Base-by-base conservation (phyloP, 1,140 invertebrate genomes). In the Protaetia brevitarsis region DNA sequence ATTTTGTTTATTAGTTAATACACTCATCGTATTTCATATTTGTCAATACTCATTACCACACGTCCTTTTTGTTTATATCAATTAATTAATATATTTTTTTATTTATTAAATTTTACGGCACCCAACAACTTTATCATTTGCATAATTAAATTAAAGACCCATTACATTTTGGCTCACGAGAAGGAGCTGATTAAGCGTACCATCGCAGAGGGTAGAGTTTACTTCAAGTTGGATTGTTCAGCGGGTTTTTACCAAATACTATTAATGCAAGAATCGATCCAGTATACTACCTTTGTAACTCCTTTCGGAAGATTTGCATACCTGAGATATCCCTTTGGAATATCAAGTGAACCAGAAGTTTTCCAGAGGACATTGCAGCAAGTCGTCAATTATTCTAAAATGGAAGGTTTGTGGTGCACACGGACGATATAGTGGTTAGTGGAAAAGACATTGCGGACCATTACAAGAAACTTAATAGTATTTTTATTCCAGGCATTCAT, bases 231-330 rank as follows among this genome's bases (percentile, higher is more conserved):
- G 21, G 78, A 79, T 61, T 71, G 72, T 1, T 67, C 73, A 34
- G 51, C 68, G 11, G 78, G 76, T 11, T 80, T 77, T 67, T 76
- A 75, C 68, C 71, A 78, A 58, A 68, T 81, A 2, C 66, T 68
- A 36, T 69, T 82, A 27, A 62, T 69, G 8, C 23, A 75, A 4
- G 64, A 77, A 27, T 75, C 73, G 56, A 66, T 71, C 51, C 19
- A 64, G 10, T 51, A 79, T 28, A 77, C 78, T 2, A 79, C 79
- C 5, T 77, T 79, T 31, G 75, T 78, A 19, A 75, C 72, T 3
- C 75, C 77, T 6, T 78, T 75, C 45, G 75, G 76, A 11, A 60
- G 74, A 27, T 80, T 68, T 62, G 69, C 68, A 41, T 78, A 76
- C 63, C 75, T 68, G 57, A 61, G 78, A 34, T 37, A 79, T 7